These are phyloP conservation scores for Eulemur macaco DNA, from an alignment of 2,113 vertebrate species.

Conservation along the genomic window DNA sequence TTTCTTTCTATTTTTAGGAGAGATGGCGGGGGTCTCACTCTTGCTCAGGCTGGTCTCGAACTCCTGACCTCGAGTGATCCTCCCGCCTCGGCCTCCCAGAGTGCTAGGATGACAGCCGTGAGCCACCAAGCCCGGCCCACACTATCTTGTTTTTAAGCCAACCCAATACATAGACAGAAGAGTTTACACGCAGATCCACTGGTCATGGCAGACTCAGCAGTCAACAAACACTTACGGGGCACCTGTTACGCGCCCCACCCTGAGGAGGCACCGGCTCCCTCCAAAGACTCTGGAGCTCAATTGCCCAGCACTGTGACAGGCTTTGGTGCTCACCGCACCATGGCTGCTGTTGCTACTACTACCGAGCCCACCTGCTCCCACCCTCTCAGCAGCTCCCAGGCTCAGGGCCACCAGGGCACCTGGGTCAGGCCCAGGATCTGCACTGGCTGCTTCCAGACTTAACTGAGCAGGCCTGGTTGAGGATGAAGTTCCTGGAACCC, in stretches of 20 bases:
- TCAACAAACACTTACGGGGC: background rate
- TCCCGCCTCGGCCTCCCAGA: too few species aligned
- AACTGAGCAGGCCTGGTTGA: background rate
- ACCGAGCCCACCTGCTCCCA: background rate
- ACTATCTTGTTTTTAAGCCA: background rate
- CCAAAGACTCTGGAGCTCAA: too few species aligned
- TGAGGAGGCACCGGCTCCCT: background rate
- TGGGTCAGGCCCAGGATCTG: background rate
- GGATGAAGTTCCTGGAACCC: background rate
- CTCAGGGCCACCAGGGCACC: background rate
- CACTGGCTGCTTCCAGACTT: background rate
- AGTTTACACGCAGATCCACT: background rate
- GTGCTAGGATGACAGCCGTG: too few species aligned
- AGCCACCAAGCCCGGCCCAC: background rate
- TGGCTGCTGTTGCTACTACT: background rate
- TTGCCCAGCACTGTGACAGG: rapidly evolving
- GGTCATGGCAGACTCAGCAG: background rate
- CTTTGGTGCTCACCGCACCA: background rate
- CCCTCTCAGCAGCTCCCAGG: background rate
- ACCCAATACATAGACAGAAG: background rate
- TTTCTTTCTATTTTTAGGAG: too few species aligned
- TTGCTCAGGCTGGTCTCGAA: too few species aligned
- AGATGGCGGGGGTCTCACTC: too few species aligned
- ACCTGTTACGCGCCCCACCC: background rate
- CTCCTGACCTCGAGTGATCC: too few species aligned